Evolutionary conservation across 2,888 invertebrate species (phyloP).

Genomic region (Ichneumoninae sp.): DNA sequence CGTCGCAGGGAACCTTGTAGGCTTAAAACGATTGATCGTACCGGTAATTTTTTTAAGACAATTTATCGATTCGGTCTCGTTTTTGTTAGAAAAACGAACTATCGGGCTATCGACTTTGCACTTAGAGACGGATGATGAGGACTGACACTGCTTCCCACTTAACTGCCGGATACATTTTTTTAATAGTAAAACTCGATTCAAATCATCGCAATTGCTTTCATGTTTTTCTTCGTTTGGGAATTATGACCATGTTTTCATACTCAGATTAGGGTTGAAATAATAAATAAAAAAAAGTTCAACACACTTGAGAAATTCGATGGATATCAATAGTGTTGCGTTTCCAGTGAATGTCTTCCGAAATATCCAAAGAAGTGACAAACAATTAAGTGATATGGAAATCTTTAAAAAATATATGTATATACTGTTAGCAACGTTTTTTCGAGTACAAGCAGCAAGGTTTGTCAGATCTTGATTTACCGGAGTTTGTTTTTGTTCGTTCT

Average conservation of each 20-base stretch:
- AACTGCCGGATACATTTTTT: background rate
- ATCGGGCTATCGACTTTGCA: background rate
- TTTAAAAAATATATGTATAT: too few species aligned
- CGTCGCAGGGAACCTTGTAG: slow-evolving; percentile 14
- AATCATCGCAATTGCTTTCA: background rate
- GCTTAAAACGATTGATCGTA: slow-evolving; percentile 35
- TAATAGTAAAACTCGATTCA: slow-evolving; percentile 9
- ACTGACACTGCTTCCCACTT: background rate
- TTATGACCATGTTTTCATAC: background rate
- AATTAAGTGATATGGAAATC: background rate
- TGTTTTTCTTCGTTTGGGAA: background rate
- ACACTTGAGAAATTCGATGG: background rate
- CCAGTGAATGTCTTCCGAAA: background rate
- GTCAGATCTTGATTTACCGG: background rate
- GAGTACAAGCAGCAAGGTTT: too few species aligned
- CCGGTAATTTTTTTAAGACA: slow-evolving; percentile 53
- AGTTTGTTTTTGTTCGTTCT: background rate
- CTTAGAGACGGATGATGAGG: background rate
- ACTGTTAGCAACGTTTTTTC: too few species aligned
- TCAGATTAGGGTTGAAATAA: background rate
- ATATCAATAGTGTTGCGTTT: slow-evolving; percentile 8
- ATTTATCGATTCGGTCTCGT: slow-evolving; percentile 42
- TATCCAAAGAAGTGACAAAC: slow-evolving; percentile 2
- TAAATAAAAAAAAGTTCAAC: background rate
- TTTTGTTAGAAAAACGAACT: slow-evolving; percentile 3